phyloP scores from a whole-genome alignment of 2,888 invertebrate species.

The Metallyticus violacea region DNA sequence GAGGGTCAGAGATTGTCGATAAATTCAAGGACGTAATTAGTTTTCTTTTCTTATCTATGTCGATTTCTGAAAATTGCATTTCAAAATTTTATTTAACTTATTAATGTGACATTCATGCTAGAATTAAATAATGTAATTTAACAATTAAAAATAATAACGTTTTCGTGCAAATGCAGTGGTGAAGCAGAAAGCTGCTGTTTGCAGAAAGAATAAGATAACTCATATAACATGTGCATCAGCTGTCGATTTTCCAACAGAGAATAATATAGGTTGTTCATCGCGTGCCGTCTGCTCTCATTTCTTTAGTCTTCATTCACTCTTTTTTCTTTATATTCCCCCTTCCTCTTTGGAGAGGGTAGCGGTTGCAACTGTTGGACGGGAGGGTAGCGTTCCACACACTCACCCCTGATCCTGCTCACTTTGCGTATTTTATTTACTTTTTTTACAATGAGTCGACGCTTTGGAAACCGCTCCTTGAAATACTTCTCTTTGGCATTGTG shows the following conservation, averaged over 20 bases:
- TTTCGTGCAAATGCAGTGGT: too few relatives aligned
- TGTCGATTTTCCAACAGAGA: neutral
- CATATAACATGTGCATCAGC: neutral
- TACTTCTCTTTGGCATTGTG: neutral
- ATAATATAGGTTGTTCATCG: neutral
- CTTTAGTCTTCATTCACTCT: neutral
- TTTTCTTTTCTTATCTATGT: too few relatives aligned
- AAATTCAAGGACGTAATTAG: too few relatives aligned
- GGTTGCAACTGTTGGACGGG: neutral
- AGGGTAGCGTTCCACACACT: neutral
- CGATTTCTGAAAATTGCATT: too few relatives aligned
- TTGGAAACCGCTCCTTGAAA: neutral
- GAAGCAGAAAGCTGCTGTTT: neutral
- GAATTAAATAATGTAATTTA: too few relatives aligned
- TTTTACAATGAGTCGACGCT: neutral
- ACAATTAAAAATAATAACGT: too few relatives aligned
- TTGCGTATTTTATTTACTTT: conserved; percentile 4
- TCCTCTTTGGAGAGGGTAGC: neutral
- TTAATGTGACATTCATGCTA: too few relatives aligned
- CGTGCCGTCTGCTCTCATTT: neutral
- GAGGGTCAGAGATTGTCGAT: too few relatives aligned
- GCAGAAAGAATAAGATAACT: neutral
- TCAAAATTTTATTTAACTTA: too few relatives aligned
- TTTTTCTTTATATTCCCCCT: neutral
- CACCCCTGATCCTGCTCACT: neutral